A percentile compares a stretch with the other conserved stretches of the same genome.
Conservation (phyloP, 2,888 invertebrate genomes). For the Meghimatium bilineatum region DNA sequence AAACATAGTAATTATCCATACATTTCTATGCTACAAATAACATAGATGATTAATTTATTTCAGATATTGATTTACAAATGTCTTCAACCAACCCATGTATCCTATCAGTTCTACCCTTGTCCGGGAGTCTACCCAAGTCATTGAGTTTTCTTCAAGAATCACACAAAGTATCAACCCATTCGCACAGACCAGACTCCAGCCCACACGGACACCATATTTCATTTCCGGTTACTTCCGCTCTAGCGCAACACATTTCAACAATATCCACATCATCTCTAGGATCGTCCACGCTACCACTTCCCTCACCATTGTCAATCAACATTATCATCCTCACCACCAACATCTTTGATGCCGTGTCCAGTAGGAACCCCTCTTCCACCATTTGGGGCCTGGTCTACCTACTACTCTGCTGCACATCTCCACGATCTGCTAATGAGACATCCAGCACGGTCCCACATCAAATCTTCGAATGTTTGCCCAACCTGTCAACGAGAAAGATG, state of each 20-base stretch:
- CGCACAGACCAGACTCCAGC: slow-evolving; percentile 46
- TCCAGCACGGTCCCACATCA: neutral
- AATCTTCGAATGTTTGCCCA: slow-evolving; percentile 26
- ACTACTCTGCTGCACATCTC: slow-evolving; percentile 31
- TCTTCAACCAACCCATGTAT: neutral
- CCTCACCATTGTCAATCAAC: slow-evolving; percentile 11
- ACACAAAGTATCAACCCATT: neutral
- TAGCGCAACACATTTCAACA: slow-evolving; percentile 32
- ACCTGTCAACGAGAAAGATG: slow-evolving; percentile 79
- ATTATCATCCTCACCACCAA: slow-evolving; percentile 32
- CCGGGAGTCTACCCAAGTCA: slow-evolving; percentile 5
- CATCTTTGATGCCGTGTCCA: slow-evolving; percentile 39
- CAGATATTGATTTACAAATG: neutral
- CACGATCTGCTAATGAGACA: slow-evolving; percentile 41
- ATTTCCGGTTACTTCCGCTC: slow-evolving; percentile 49
- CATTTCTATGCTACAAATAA: neutral
- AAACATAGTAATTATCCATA: no score
- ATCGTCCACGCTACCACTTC: slow-evolving; percentile 1
- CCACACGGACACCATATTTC: slow-evolving; percentile 52
- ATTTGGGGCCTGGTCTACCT: slow-evolving; percentile 38
- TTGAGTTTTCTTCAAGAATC: neutral
- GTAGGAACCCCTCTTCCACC: slow-evolving; percentile 39
- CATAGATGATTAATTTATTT: neutral
- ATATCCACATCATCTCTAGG: slow-evolving; percentile 28
- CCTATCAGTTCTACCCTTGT: slow-evolving; percentile 36